Evolutionary conservation across 2,888 invertebrate species (phyloP).

Genomic region (Caenorhabditis panamensis): DNA sequence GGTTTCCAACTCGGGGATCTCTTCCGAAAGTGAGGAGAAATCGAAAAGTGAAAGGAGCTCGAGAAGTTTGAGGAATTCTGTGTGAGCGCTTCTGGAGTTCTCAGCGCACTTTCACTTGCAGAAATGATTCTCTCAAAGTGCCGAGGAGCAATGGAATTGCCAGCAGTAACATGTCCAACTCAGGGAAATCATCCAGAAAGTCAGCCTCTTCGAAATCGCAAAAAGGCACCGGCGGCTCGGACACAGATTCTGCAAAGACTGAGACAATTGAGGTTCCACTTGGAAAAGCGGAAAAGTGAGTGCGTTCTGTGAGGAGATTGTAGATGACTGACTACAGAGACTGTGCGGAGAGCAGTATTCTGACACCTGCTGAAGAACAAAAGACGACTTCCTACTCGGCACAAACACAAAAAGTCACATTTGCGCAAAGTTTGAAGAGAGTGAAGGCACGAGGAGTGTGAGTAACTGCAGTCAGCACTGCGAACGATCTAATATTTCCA

Average conservation of each 20-base stretch:
- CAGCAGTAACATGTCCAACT: background rate
- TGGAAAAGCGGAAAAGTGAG: slow-evolving; percentile 41
- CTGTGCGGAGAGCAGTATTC: slow-evolving; percentile 9
- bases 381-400: background rate
- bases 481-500: slow-evolving; percentile 8
- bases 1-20: background rate
- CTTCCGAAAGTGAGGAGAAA: slow-evolving; percentile 13
- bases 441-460: slow-evolving; percentile 21
- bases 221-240: background rate
- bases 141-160: slow-evolving; percentile 2
- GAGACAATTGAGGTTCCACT: slow-evolving; percentile 34
- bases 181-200: slow-evolving; percentile 16
- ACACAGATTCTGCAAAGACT: slow-evolving; percentile 36
- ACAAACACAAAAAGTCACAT: slow-evolving; percentile 7
- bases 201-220: background rate
- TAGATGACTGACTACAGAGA: slow-evolving; percentile 4
- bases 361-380: slow-evolving; percentile 18
- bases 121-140: slow-evolving; percentile 33
- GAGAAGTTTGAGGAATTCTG: background rate
- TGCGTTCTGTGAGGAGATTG: background rate
- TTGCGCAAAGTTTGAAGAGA: slow-evolving; percentile 19
- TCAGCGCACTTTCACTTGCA: background rate
- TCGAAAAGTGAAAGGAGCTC: slow-evolving; percentile 8
- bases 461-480: slow-evolving; percentile 8
- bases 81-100: background rate